Percentiles rank a stretch among this genome's conserved stretches.
phyloP scores from a whole-genome alignment of 2,888 invertebrate species.

The Gibbula magus region DNA sequence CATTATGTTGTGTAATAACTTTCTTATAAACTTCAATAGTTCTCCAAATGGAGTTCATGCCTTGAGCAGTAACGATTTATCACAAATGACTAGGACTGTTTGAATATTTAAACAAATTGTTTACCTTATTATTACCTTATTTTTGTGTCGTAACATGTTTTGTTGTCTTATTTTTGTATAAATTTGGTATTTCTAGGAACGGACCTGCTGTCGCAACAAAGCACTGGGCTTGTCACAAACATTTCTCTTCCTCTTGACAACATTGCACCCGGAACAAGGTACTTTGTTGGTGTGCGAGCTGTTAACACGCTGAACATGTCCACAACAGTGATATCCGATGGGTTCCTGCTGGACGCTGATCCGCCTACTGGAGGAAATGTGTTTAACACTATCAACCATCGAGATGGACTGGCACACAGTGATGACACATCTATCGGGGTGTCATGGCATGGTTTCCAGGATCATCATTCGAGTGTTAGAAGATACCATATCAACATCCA shows the following conservation, averaged over 20 bases:
- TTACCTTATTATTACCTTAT: no score
- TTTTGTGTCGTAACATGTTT: no score
- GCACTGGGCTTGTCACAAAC: slow-evolving; percentile 30
- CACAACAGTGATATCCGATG: not conserved
- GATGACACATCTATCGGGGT: not conserved
- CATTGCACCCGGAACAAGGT: slow-evolving; percentile 41
- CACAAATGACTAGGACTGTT: no score
- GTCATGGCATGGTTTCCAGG: slow-evolving; percentile 23
- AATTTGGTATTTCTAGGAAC: slow-evolving; percentile 34
- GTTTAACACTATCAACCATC: slow-evolving; percentile 8
- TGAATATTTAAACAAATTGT: no score
- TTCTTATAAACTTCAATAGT: no score
- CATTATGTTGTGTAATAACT: no score
- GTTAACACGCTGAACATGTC: slow-evolving; percentile 29
- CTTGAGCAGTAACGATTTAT: no score
- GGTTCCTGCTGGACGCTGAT: slow-evolving; percentile 16
- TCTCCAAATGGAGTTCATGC: no score
- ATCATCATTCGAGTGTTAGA: slow-evolving; percentile 2
- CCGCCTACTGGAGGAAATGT: not conserved
- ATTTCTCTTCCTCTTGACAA: slow-evolving; percentile 26
- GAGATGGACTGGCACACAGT: not conserved
- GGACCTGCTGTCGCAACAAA: slow-evolving; percentile 28
- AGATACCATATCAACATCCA: not conserved
- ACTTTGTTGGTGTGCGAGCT: slow-evolving; percentile 44
- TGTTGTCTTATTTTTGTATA: no score